Evolutionary conservation across 2,113 vertebrate species (phyloP), one percentile per base, ranked within the genome.

Genomic region (Telmatochromis bifrenatus): DNA sequence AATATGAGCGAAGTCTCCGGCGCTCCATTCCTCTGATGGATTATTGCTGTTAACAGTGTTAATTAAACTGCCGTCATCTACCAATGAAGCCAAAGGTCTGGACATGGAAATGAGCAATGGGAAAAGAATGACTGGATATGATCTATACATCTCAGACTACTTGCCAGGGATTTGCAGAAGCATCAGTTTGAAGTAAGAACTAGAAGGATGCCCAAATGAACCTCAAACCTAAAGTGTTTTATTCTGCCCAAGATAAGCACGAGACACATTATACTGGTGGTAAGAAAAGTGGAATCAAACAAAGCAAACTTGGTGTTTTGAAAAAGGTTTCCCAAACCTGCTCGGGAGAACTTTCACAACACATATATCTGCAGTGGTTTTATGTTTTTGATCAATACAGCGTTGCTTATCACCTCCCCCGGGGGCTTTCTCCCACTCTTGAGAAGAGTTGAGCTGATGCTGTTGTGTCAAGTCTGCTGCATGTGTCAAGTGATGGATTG

Each of bases 61-160:
- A 94, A 96, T 95, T 92, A 96, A 96, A 94, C 85, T 60, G 88
- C 84, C 83, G 68, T 95, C 79, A 89, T 87, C 81, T 83, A 80
- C 77, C 83, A 83, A 86, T 92, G 55, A 93, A 88, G 87, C 55
- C 86, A 92, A 90, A 92, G 91, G 90, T 94, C 84, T 87, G 81
- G 85, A 86, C 82, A 21, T 86, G 51, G 45, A 87, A 55, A 86
- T 89, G 91, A 94, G 84, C 2, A 65, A 93, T 87, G 79, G 53
- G 19, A 13, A 86, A 73, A 33, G 51, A 73, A 79, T 45, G 35
- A 39, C 65, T 26, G 8, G 87, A 88, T 85, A 91, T 89, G 88
- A 96, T 91, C 84, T 92, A 88, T 91, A 86, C 23, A 75, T 90
- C 79, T 75, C 39, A 28, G 75, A 88, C 65, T 49, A 45, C 82